Base-by-base conservation (phyloP, 2,888 invertebrate species). In the Bombylius major region DNA sequence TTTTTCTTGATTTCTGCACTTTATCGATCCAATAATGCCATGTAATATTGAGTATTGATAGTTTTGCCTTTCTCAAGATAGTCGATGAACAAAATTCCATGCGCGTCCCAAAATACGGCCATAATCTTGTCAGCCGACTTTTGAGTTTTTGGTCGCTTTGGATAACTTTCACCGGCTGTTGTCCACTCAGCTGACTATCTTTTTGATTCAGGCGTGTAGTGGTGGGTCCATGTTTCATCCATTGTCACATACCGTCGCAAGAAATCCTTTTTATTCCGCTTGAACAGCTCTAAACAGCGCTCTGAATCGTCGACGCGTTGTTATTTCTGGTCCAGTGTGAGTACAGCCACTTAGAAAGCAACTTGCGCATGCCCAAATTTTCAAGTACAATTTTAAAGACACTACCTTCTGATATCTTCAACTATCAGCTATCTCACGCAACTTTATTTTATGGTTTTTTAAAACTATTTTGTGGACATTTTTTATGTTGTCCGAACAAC, bases 201-300 rank as follows among this genome's bases (percentile, higher is more conserved):
- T 55, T 69, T 69, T 44, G 65, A 65, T 58, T 69, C 66, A 56
- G 67, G 65, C 42, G 64, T 67, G 58, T 62, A 65, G 55, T 64
- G 60, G 56, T 67, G 65, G 50, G 69, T 63, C 66, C 66, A 69
- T 51, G 67, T 70, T 67, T 71, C 66, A 62, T 70, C 70, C 12
- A 67, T 64, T 57, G 67, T 69, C 44, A 71, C 60, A 50, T 65
- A 65, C 47, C 66, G 62, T 59, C 62, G 65, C 60, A 65, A 53
- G 66, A 70, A 69, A 55, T 67, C 62, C 58, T 60, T 59, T 56
- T 59, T 58, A 66, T 68, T 65, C 47, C 63, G 65, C 58, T 66
- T 64, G 61, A 66, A 65, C 54, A 61, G 50, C 47, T 62, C 60
- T 63, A 66, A 63, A 66, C 66, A 64, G 56, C 62, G 60, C 62